phyloP scores from a whole-genome alignment of 2,797 vertebrate genomes.

The Lophotriccus pileatus region DNA sequence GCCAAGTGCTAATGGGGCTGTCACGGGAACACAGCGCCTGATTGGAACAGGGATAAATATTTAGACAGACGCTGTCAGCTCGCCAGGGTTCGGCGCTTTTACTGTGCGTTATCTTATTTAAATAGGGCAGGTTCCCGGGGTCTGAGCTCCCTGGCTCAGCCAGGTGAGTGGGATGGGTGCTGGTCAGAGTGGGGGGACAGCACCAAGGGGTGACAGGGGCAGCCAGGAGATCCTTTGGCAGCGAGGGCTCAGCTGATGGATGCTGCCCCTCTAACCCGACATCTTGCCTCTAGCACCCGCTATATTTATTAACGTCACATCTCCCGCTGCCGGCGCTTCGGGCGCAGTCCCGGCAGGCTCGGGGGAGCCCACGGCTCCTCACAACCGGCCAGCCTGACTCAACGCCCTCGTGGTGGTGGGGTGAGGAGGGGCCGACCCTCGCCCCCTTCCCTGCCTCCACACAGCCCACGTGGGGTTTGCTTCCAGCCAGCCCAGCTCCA shows the following conservation, averaged over 20 bases:
- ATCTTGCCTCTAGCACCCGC: not conserved
- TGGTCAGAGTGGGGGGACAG: rapidly evolving
- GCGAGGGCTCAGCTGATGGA: not conserved
- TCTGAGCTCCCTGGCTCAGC: not conserved
- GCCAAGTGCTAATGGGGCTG: not conserved
- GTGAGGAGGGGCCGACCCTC: rapidly evolving
- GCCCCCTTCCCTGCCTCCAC: rapidly evolving
- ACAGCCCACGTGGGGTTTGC: not conserved
- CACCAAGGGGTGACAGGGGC: not conserved
- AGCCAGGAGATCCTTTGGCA: not conserved
- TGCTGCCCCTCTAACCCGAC: not conserved
- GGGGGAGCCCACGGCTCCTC: not conserved
- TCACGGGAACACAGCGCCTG: slow-evolving; percentile 21
- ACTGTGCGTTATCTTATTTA: not conserved
- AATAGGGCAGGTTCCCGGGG: not conserved
- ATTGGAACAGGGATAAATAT: not conserved
- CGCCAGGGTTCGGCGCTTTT: not conserved
- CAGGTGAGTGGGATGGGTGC: not conserved
- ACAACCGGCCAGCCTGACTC: not conserved
- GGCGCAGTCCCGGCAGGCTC: not conserved
- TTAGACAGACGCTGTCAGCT: slow-evolving; percentile 26
- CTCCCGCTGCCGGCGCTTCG: not conserved
- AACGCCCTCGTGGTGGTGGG: rapidly evolving
- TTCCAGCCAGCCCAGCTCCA: not conserved
- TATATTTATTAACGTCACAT: not conserved